phyloP scores from a whole-genome alignment of 2,113 vertebrate species.

The Spea bombifrons region DNA sequence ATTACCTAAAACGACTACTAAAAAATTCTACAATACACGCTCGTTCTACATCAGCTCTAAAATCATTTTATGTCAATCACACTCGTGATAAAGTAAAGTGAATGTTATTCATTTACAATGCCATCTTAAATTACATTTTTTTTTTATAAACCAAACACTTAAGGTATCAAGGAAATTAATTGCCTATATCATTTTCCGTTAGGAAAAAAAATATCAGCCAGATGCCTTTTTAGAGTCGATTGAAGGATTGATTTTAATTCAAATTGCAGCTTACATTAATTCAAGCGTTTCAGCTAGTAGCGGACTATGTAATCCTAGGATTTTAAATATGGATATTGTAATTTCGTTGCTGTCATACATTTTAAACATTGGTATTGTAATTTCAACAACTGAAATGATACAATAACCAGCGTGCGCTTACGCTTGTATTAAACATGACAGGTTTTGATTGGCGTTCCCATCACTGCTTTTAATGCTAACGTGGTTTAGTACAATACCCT shows the following conservation, averaged over 20 bases:
- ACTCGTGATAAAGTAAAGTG: constrained; percentile 46
- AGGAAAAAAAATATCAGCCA: constrained; percentile 55
- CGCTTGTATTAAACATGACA: constrained; percentile 57
- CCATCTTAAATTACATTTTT: constrained; percentile 50
- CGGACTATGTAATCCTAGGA: constrained; percentile 52
- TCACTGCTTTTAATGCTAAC: constrained; percentile 48
- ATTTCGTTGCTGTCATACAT: constrained; percentile 55
- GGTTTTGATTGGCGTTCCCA: constrained; percentile 47
- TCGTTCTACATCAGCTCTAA: background rate
- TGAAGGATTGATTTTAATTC: constrained; percentile 65
- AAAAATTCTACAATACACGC: too few relatives aligned
- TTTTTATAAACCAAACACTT: constrained; percentile 51
- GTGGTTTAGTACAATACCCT: constrained; percentile 47
- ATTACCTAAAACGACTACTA: too few relatives aligned
- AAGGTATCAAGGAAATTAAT: constrained; percentile 55
- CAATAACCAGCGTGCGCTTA: constrained; percentile 55
- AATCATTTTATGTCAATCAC: constrained; percentile 11
- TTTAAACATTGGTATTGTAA: constrained; percentile 59
- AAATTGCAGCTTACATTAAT: constrained; percentile 63
- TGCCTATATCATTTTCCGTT: constrained; percentile 54
- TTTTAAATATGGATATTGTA: constrained; percentile 56
- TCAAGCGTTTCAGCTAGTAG: constrained; percentile 47
- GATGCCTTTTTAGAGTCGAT: constrained; percentile 52
- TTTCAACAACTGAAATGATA: constrained; percentile 53
- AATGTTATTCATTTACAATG: constrained; percentile 53